Base-by-base conservation (phyloP, 2,113 vertebrate species). In the Peromyscus californicus region DNA sequence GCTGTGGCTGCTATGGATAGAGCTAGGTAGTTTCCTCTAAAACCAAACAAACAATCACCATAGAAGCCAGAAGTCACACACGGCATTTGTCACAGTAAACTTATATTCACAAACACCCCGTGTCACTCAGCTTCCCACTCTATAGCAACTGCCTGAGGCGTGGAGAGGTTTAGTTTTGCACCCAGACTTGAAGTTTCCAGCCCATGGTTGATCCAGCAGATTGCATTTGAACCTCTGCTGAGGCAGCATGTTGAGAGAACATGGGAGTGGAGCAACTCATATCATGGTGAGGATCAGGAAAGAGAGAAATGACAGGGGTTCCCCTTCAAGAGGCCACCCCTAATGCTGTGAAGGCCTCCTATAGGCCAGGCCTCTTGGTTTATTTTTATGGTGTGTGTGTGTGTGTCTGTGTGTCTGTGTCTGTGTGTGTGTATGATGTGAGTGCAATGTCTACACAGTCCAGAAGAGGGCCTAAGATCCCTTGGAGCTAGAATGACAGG, bases 21-120 rank as follows among this genome's bases (percentile, higher is more conserved):
- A 42, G 24, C 19, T 2, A n/a, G 57, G 39, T 22, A 69, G 10
- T 93, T 57, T 92, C 54, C 63, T 61, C 33, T 29, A 61, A 95
- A 94, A 90, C 21, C 33, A 83, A 91, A 79, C 31, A 86, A 61
- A 15, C 19, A 88, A 80, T 88, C 89, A n/a, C 45, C 54, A 74
- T 36, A 33, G 26, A 86, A 85, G 36, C 57, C n/a, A 80, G 39
- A n/a, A 85, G 75, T 42, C 42, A 78, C 15, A 84, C 31, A 88
- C n/a, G 3, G 16, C 22, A 57, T 80, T 78, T 80, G 76, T 69
- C 29, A 67, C 7, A 79, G 36, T 88, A 95, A 91, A 75, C 69
- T 26, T 75, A 67, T 19, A 5, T 19, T 91, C 39, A 84, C 21
- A 51, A 57, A 76, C 57, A 93, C 36, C 54, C 61, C n/a, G 7